phyloP scores from a whole-genome alignment of 2,797 vertebrate genomes.

The Schizopygopsis pylzovi region DNA sequence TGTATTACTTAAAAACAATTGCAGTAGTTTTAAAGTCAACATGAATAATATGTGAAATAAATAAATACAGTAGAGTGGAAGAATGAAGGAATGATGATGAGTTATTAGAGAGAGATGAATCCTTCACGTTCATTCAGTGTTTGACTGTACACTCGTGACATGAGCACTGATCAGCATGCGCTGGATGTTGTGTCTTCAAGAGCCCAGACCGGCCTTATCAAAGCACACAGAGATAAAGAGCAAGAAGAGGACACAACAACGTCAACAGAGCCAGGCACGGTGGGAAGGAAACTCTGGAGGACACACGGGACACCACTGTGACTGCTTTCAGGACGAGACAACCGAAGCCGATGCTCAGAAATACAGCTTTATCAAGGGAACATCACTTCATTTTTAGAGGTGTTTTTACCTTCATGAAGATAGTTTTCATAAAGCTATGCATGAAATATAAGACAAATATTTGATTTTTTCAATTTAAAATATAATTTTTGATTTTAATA shows the following conservation, averaged over 20 bases:
- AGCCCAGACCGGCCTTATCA: slow-evolving; percentile 46
- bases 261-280: slow-evolving; percentile 35
- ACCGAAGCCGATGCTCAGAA: neutral
- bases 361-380: no score
- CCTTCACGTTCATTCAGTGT: neutral
- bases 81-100: neutral
- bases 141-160: neutral
- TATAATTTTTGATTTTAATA: fast-evolving
- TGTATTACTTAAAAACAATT: neutral
- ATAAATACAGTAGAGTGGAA: neutral
- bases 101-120: neutral
- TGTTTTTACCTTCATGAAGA: no score
- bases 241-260: slow-evolving; percentile 52
- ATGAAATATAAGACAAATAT: neutral
- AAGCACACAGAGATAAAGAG: slow-evolving; percentile 58
- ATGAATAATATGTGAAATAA: neutral
- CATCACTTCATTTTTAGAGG: neutral
- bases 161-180: neutral
- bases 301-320: neutral
- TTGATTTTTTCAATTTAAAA: neutral
- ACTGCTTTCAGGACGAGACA: neutral
- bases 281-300: no score
- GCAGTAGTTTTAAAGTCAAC: neutral
- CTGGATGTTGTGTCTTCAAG: slow-evolving; percentile 42
- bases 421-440: neutral